Conservation (phyloP, 2,113 vertebrate species). For the Coregonus clupeaformis region DNA sequence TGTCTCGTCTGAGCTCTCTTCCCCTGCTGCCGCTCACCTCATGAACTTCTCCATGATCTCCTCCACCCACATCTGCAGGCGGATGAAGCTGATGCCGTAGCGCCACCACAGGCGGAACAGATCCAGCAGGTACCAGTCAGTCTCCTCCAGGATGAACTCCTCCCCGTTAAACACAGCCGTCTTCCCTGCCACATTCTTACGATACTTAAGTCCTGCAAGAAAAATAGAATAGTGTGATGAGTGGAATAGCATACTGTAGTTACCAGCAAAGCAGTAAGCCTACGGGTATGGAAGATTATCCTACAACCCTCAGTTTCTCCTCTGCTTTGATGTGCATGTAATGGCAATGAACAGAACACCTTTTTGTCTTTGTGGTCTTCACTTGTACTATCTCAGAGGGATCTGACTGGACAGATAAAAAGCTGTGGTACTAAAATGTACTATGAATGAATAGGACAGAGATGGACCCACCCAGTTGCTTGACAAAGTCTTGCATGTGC, state of each 20-base stretch:
- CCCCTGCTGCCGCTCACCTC: slow-evolving; percentile 76
- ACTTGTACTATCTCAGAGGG: no score
- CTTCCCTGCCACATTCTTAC: slow-evolving; percentile 87
- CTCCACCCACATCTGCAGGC: slow-evolving; percentile 99
- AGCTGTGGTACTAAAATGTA: no score
- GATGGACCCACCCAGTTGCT: slow-evolving; percentile 84
- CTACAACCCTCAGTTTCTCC: no score
- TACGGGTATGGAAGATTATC: no score
- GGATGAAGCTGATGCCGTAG: slow-evolving; percentile 96
- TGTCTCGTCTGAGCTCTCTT: no score
- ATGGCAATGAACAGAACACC: no score
- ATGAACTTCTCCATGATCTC: slow-evolving; percentile 99
- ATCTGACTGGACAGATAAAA: no score
- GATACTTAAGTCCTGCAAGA: slow-evolving; percentile 85
- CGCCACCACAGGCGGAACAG: slow-evolving; percentile 97
- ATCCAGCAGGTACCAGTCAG: slow-evolving; percentile 96
- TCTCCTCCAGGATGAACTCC: slow-evolving; percentile 91
- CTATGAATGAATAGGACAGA: no score
- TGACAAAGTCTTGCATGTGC: slow-evolving; percentile 96
- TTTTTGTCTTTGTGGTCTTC: no score
- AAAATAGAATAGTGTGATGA: background rate
- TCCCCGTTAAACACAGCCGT: slow-evolving; percentile 90
- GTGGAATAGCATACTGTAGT: background rate
- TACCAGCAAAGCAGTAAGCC: background rate
- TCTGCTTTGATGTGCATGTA: no score